phyloP scores from a whole-genome alignment of 2,797 vertebrate species.

The Toxotes lorentzi region DNA sequence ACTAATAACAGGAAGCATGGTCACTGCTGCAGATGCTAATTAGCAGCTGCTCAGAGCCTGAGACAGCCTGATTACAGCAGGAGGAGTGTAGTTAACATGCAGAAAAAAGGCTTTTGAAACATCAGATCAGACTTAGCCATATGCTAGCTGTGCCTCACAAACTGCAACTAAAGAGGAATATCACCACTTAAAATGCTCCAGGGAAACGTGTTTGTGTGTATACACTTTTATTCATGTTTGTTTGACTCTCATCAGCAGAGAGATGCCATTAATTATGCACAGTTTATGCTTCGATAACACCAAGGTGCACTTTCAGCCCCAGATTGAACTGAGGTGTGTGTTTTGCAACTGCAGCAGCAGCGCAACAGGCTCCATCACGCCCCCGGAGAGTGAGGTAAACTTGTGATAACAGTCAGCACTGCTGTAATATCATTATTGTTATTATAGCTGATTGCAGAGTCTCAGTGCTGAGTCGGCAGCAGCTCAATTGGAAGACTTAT shows the following conservation, averaged over 20 bases:
- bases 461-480: conserved; percentile 64
- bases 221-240: conserved; percentile 12
- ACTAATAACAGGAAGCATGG: conserved; percentile 79
- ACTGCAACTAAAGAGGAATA: background rate
- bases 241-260: conserved; percentile 16
- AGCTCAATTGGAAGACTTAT: conserved; percentile 28
- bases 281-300: conserved; percentile 31
- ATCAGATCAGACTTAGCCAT: conserved; percentile 23
- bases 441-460: conserved; percentile 60
- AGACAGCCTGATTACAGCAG: conserved; percentile 71
- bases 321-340: conserved; percentile 26
- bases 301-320: conserved; percentile 16
- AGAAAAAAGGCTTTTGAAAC: conserved; percentile 44
- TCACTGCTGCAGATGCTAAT: conserved; percentile 74
- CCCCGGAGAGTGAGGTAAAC: conserved; percentile 47
- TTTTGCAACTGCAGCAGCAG: conserved; percentile 22
- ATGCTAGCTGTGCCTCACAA: conserved; percentile 18
- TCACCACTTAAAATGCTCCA: background rate
- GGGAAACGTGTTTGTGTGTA: background rate
- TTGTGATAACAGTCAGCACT: conserved; percentile 52
- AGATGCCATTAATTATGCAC: conserved; percentile 3
- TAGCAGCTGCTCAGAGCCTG: conserved; percentile 68
- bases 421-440: conserved; percentile 64
- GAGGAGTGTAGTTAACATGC: conserved; percentile 61
- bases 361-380: conserved; percentile 42